phyloP scores from a whole-genome alignment of 2,888 invertebrate species.

The Coremacera marginata region DNA sequence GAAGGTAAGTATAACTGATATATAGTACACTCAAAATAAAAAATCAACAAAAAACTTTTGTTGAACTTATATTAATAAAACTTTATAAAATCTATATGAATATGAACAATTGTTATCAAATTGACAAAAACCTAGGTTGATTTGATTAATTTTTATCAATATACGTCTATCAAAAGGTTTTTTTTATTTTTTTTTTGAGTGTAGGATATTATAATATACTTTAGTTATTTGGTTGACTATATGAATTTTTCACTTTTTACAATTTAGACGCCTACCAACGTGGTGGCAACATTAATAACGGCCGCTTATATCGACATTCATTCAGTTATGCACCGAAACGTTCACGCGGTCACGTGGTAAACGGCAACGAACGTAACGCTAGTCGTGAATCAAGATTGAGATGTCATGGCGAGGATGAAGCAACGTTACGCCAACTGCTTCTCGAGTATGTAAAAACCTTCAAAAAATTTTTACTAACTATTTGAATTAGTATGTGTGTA shows the following conservation, averaged over 20 bases:
- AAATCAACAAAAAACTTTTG: too few relatives aligned
- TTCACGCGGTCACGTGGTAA: slow-evolving; percentile 61
- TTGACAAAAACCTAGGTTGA: too few relatives aligned
- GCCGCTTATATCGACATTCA: slow-evolving; percentile 69
- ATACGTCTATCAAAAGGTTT: too few relatives aligned
- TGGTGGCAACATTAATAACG: slow-evolving; percentile 66
- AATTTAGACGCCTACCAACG: slow-evolving; percentile 64
- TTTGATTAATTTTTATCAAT: too few relatives aligned
- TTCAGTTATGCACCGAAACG: slow-evolving; percentile 69
- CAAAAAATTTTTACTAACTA: neutral
- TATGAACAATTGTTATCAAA: too few relatives aligned
- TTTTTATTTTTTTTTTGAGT: neutral
- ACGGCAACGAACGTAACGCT: slow-evolving; percentile 63
- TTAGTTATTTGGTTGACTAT: neutral
- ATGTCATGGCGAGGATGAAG: slow-evolving; percentile 83
- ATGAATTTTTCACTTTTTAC: neutral
- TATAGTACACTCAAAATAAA: neutral
- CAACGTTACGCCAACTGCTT: slow-evolving; percentile 94
- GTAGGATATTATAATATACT: too few relatives aligned
- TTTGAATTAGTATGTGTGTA: too few relatives aligned
- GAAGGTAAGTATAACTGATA: slow-evolving; percentile 62
- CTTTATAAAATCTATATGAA: too few relatives aligned
- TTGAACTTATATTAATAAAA: too few relatives aligned
- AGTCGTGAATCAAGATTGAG: slow-evolving; percentile 67
- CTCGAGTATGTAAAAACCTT: slow-evolving; percentile 80